Evolutionary conservation across 35 echinoderm and acorn worm species (phyloP).

Genomic region (Apostichopus parvimensis): DNA sequence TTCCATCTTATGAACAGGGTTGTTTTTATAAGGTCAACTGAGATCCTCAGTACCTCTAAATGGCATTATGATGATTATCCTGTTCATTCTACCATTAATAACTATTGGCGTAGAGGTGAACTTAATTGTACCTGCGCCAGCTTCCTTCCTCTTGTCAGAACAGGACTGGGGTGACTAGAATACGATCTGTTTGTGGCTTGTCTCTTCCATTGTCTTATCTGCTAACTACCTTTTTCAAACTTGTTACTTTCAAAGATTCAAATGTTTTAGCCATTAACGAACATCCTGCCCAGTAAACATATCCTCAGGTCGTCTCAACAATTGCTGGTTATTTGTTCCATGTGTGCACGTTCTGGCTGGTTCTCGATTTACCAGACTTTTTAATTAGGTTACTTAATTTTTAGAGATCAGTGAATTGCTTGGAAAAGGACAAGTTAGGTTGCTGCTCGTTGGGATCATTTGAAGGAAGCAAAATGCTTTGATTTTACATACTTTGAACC

Average conservation of each 20-base stretch:
- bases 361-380: neutral
- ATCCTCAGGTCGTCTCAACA: neutral
- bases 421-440: too few relatives aligned
- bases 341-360: neutral
- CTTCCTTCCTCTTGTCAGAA: slow-evolving; percentile 19
- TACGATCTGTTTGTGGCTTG: slow-evolving; percentile 18
- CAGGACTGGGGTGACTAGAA: neutral
- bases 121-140: neutral
- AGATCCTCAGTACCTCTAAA: too few relatives aligned
- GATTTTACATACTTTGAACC: neutral
- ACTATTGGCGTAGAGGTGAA: neutral
- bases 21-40: neutral
- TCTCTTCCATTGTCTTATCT: neutral
- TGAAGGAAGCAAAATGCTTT: too few relatives aligned
- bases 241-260: neutral
- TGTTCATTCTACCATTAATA: neutral
- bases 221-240: neutral
- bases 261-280: slow-evolving; percentile 18
- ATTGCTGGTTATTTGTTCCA: neutral
- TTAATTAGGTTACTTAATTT: too few relatives aligned
- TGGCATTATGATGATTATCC: neutral
- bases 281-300: slow-evolving; percentile 16
- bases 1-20: too few relatives aligned
- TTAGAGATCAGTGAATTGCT: too few relatives aligned
- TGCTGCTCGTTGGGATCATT: too few relatives aligned